Conservation (phyloP, 2,888 invertebrate species). For the Yponomeuta cagnagella region DNA sequence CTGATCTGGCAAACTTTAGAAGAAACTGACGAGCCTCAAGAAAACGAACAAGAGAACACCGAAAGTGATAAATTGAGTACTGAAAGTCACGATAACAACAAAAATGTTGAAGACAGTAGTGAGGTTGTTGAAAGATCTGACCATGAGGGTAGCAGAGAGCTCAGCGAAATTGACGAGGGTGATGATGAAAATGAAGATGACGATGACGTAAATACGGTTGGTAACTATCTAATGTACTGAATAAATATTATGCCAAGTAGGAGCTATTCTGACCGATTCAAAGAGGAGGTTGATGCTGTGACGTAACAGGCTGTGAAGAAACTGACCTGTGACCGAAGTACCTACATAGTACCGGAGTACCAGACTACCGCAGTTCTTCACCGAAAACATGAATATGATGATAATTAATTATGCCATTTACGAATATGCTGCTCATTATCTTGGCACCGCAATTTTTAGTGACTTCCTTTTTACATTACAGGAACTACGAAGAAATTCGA, state of each 20-base stretch:
- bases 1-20: slow-evolving; percentile 75
- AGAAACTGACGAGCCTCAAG: slow-evolving; percentile 63
- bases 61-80: slow-evolving; percentile 27
- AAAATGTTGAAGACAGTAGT: slow-evolving; percentile 26
- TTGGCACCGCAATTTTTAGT: not conserved
- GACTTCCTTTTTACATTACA: slow-evolving; percentile 20
- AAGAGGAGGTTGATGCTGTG: too few species aligned
- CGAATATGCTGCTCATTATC: too few species aligned
- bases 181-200: slow-evolving; percentile 37
- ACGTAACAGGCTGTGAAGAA: too few species aligned
- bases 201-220: slow-evolving; percentile 19
- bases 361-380: too few species aligned
- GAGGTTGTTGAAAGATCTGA: slow-evolving; percentile 2
- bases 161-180: slow-evolving; percentile 37
- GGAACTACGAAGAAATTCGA: slow-evolving; percentile 25
- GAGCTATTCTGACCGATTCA: too few species aligned
- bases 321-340: too few species aligned
- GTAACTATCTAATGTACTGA: too few species aligned
- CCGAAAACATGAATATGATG: too few species aligned
- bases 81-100: slow-evolving; percentile 40
- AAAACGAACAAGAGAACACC: slow-evolving; percentile 32
- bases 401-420: too few species aligned
- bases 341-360: too few species aligned
- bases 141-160: not conserved
- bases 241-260: too few species aligned